phyloP scores from a whole-genome alignment of 2,113 vertebrate species.

The Bostrychus sinensis region DNA sequence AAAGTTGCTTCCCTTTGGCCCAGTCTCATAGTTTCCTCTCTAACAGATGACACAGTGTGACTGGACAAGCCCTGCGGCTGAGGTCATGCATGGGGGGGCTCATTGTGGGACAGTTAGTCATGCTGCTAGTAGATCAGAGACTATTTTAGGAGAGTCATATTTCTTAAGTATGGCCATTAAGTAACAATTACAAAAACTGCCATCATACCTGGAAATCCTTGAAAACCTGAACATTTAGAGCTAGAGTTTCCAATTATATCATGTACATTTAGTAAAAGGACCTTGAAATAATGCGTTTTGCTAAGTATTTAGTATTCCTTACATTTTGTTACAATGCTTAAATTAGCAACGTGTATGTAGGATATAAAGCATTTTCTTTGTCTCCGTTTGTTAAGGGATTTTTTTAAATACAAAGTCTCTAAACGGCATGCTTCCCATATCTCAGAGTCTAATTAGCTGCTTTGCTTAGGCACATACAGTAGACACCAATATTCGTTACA shows the following conservation, averaged over 20 bases:
- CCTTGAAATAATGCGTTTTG: too few species aligned
- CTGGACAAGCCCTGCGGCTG: conserved; percentile 6
- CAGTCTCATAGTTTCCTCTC: background rate
- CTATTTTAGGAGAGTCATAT: background rate
- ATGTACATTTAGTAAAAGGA: too few species aligned
- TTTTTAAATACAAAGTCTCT: too few species aligned
- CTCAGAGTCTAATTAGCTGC: conserved; percentile 9
- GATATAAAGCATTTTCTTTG: too few species aligned
- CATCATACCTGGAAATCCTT: background rate
- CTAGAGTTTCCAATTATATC: too few species aligned
- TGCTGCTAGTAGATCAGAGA: background rate
- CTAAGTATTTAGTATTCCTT: too few species aligned
- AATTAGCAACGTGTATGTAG: too few species aligned
- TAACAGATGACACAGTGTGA: conserved; percentile 8
- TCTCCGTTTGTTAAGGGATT: too few species aligned
- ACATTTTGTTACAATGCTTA: too few species aligned
- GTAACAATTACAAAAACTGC: background rate
- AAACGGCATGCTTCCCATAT: too few species aligned
- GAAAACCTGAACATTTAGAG: background rate
- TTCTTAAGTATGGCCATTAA: background rate
- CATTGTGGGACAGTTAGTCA: conserved; percentile 16
- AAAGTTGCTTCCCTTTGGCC: conserved; percentile 12
- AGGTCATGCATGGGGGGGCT: conserved; percentile 4
- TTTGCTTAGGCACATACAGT: background rate
- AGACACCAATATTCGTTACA: too few species aligned